Percentiles rank a stretch among this genome's conserved stretches.
phyloP scores from a whole-genome alignment of 2,113 vertebrate species.

The Camelus bactrianus region DNA sequence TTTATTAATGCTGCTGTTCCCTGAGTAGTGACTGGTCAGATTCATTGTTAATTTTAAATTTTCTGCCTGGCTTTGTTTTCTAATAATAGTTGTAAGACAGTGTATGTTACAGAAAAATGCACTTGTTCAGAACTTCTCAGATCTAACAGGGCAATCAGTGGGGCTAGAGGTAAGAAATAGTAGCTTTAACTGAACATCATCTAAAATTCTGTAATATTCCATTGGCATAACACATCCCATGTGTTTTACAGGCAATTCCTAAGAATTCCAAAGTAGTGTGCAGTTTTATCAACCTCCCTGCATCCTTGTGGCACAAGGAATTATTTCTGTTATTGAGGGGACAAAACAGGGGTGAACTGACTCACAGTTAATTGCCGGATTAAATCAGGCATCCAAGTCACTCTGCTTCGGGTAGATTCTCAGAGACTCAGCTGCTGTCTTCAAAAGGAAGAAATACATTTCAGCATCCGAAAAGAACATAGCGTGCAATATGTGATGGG shows the following conservation, averaged over 20 bases:
- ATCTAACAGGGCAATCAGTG: neutral
- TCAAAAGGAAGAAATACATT: neutral
- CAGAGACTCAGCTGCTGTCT: conserved; percentile 15
- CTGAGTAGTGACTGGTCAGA: neutral
- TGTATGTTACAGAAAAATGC: neutral
- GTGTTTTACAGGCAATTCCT: neutral
- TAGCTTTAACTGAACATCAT: neutral
- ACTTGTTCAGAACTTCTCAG: neutral
- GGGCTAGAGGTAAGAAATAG: neutral
- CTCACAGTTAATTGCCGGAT: conserved; percentile 27
- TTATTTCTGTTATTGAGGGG: conserved; percentile 20
- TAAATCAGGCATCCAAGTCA: conserved; percentile 47
- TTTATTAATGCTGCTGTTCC: neutral
- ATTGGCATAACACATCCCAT: neutral
- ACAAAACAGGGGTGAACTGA: conserved; percentile 15
- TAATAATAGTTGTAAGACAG: neutral
- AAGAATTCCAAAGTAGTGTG: neutral
- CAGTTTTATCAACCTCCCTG: neutral
- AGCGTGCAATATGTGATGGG: fast-evolving
- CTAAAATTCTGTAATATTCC: neutral
- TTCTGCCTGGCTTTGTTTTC: conserved; percentile 23
- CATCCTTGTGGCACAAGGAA: neutral
- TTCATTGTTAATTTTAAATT: neutral
- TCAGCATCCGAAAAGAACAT: neutral
- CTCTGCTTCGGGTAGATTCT: neutral